These are phyloP conservation scores for Cnemophilus loriae DNA, from an alignment of 2,113 vertebrate genomes.

Conservation along the genomic window DNA sequence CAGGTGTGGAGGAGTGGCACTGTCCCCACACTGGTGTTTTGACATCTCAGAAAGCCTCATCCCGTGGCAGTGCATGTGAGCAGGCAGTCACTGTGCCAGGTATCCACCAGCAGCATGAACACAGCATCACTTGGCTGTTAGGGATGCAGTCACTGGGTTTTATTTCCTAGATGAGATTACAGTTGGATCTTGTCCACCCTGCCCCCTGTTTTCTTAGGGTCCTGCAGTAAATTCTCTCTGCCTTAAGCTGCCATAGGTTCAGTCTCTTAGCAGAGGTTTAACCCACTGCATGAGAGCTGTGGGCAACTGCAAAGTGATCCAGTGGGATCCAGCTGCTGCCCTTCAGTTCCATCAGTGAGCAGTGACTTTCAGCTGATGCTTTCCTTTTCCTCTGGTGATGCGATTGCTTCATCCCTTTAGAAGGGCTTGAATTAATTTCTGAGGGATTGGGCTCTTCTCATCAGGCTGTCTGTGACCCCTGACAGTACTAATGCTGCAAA, in stretches of 20 bases:
- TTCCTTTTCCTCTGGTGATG: neutral
- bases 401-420: conserved; percentile 6
- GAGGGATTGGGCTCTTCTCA: conserved; percentile 24
- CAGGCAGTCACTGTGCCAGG: neutral
- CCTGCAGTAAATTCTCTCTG: neutral
- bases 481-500: conserved; percentile 15
- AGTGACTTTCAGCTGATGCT: neutral
- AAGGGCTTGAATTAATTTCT: conserved; percentile 43
- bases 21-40: neutral
- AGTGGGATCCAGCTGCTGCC: neutral
- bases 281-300: neutral
- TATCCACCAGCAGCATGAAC: rapidly evolving
- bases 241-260: neutral
- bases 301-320: neutral
- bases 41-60: neutral
- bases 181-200: neutral
- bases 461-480: conserved; percentile 23
- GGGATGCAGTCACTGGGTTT: neutral
- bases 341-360: neutral
- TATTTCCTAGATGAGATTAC: neutral
- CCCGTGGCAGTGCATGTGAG: neutral
- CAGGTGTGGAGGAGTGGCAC: neutral
- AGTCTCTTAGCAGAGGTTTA: neutral
- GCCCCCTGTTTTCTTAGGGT: neutral
- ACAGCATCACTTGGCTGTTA: neutral